Conservation (phyloP, 2,113 vertebrate species). For the Pygoscelis antarcticus region DNA sequence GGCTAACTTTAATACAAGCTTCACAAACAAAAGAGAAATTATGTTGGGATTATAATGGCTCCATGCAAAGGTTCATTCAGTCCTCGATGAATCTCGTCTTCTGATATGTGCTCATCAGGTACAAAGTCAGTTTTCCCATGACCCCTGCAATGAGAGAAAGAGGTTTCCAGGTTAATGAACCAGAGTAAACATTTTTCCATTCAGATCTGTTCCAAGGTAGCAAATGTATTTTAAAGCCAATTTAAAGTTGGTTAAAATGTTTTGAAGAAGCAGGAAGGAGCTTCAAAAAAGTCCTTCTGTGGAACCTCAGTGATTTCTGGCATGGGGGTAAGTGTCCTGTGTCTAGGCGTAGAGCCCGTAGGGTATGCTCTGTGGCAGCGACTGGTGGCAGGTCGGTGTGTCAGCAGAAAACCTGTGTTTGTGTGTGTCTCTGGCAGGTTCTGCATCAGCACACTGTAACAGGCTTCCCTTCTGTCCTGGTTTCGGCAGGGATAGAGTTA, state of each 20-base stretch:
- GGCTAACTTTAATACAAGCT: background rate
- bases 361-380: background rate
- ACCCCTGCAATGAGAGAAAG: background rate
- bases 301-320: background rate
- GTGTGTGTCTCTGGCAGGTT: background rate
- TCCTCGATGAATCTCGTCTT: background rate
- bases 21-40: background rate
- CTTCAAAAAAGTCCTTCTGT: background rate
- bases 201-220: background rate
- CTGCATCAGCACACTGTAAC: background rate
- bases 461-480: background rate
- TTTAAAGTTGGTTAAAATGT: background rate
- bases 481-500: too few relatives aligned
- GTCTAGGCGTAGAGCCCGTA: background rate
- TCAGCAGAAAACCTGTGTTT: background rate
- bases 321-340: background rate
- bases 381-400: background rate
- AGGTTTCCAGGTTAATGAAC: background rate
- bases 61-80: background rate
- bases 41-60: background rate
- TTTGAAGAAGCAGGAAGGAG: background rate
- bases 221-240: background rate
- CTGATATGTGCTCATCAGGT: fast-evolving
- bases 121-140: background rate
- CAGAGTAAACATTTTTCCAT: background rate